A percentile compares a stretch with the other conserved stretches of the same genome.
Evolutionary conservation across 2,797 vertebrate species (phyloP).

Genomic region (Ataeniobius toweri): DNA sequence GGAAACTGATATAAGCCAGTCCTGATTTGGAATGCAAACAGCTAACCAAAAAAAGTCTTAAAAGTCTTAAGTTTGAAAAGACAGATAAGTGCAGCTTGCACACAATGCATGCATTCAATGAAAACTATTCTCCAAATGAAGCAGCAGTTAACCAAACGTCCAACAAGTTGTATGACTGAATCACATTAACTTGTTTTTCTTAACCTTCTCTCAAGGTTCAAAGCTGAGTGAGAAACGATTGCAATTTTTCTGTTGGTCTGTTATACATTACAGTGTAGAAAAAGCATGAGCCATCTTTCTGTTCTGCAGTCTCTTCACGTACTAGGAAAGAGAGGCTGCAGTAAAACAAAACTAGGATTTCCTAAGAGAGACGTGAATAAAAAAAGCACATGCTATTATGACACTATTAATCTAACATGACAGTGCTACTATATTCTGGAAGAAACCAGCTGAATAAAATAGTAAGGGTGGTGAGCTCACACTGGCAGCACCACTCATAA

Average conservation of each 20-base stretch:
- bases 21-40: not conserved
- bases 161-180: not conserved
- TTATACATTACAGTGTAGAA: constrained; percentile 27
- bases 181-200: not conserved
- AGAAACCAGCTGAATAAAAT: constrained; percentile 49
- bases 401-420: constrained; percentile 59
- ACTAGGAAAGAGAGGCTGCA: constrained; percentile 29
- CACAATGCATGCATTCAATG: not conserved
- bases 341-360: constrained; percentile 39
- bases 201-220: constrained; percentile 8
- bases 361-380: constrained; percentile 46
- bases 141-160: not conserved
- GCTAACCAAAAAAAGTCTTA: not conserved
- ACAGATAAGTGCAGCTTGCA: not conserved
- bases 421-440: constrained; percentile 41
- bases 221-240: constrained; percentile 18
- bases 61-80: not conserved
- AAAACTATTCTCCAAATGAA: not conserved
- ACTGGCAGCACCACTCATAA: constrained; percentile 17
- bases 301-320: constrained; percentile 47
- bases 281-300: constrained; percentile 31
- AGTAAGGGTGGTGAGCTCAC: constrained; percentile 16
- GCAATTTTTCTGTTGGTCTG: constrained; percentile 27
- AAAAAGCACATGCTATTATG: constrained; percentile 44
- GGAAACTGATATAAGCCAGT: not conserved